Conservation (phyloP, 1,140 invertebrate species). For the Mercenaria mercenaria region DNA sequence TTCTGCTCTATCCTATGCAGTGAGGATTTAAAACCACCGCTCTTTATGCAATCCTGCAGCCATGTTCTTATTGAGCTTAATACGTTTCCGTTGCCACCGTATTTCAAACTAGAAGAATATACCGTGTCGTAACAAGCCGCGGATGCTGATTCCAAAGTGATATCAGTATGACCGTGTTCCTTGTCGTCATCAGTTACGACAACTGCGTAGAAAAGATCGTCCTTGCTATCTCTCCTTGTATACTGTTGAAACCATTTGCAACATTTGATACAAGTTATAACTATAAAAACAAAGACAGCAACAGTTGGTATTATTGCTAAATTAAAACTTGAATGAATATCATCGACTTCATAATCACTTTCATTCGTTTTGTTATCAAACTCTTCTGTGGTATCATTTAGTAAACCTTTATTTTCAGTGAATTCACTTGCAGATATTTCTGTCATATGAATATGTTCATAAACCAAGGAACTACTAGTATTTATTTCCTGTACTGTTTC, state of each 20-base stretch:
- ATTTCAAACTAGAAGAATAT: not conserved
- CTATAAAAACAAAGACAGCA: not conserved
- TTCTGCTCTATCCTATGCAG: not conserved
- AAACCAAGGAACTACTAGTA: too few relatives aligned
- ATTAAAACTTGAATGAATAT: constrained; percentile 41
- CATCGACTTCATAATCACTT: not conserved
- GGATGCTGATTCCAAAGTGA: constrained; percentile 11
- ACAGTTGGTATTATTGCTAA: constrained; percentile 12
- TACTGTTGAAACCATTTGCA: constrained; percentile 44
- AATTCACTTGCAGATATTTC: not conserved
- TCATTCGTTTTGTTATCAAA: not conserved
- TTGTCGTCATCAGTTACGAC: not conserved
- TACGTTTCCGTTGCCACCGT: not conserved
- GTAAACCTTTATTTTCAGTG: not conserved
- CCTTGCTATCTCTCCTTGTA: constrained; percentile 1
- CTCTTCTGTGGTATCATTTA: not conserved
- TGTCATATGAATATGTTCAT: too few relatives aligned
- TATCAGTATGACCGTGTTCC: not conserved
- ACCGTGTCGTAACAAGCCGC: not conserved
- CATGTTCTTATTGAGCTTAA: not conserved
- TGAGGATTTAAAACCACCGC: not conserved
- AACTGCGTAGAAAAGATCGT: not conserved
- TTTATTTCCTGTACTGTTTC: too few relatives aligned
- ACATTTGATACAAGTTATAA: constrained; percentile 30
- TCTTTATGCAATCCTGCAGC: not conserved